These are phyloP conservation scores for Epinephelus cyanopodus DNA, from an alignment of 2,113 vertebrate species.

Conservation along the genomic window DNA sequence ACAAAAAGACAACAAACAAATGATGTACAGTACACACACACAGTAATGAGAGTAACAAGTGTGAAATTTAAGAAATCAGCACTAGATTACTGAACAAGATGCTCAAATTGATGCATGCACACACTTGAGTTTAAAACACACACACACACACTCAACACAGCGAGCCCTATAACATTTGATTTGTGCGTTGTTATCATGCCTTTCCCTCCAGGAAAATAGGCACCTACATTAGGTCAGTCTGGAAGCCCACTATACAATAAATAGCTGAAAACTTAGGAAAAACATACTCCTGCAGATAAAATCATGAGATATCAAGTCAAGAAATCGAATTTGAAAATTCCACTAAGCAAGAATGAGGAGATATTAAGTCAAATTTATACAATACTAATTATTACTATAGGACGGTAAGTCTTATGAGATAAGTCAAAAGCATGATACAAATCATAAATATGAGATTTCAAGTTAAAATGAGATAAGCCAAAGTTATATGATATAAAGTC, in stretches of 20 bases:
- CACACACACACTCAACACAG: not conserved
- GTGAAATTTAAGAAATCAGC: slow-evolving; percentile 12
- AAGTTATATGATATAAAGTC: too few relatives aligned
- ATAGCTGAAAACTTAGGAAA: not conserved
- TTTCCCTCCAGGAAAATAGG: too few relatives aligned
- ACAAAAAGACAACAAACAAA: slow-evolving; percentile 41
- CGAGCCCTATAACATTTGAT: not conserved
- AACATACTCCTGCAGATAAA: not conserved
- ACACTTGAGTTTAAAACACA: not conserved
- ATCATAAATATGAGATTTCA: too few relatives aligned
- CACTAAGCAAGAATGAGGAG: too few relatives aligned
- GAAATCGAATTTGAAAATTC: too few relatives aligned
- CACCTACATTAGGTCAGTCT: not conserved
- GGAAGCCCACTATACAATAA: not conserved
- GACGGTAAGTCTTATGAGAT: too few relatives aligned
- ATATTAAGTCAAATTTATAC: too few relatives aligned
- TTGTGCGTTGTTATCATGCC: not conserved
- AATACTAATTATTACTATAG: too few relatives aligned
- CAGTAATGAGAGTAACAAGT: not conserved
- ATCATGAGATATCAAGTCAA: not conserved
- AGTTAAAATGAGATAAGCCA: too few relatives aligned
- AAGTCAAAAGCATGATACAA: too few relatives aligned
- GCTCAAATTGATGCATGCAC: not conserved
- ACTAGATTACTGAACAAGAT: not conserved
- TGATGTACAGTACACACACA: not conserved